A percentile compares a stretch with the other conserved stretches of the same genome.
Evolutionary conservation across 2,797 vertebrate species (phyloP).

Genomic region (Betta splendens): DNA sequence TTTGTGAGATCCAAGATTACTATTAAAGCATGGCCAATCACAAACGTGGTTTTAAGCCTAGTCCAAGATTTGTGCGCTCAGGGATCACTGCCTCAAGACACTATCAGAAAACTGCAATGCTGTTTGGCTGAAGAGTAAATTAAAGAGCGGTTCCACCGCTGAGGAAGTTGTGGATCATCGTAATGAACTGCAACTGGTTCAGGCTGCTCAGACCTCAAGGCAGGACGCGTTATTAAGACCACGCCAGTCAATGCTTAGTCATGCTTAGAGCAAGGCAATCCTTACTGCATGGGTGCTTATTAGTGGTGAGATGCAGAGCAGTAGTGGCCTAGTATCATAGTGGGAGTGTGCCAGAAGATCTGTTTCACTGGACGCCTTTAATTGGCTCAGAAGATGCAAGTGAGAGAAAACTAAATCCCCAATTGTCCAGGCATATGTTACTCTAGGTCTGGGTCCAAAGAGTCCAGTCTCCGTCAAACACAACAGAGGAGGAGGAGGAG

Average conservation of each 20-base stretch:
- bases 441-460: constrained; percentile 57
- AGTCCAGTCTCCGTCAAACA: constrained; percentile 59
- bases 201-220: constrained; percentile 11
- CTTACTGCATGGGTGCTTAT: constrained; percentile 5
- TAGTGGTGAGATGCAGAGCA: constrained; percentile 33
- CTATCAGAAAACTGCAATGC: constrained; percentile 39
- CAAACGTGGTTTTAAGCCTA: constrained; percentile 10
- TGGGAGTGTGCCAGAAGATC: constrained; percentile 42
- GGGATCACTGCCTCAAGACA: constrained; percentile 34
- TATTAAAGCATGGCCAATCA: constrained; percentile 10
- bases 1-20: neutral
- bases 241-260: constrained; percentile 44
- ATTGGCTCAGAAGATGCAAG: constrained; percentile 53
- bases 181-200: constrained; percentile 1
- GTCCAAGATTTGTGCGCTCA: constrained; percentile 26
- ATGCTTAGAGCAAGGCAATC: constrained; percentile 16
- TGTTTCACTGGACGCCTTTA: constrained; percentile 55
- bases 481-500: constrained; percentile 45
- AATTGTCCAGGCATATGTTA: constrained; percentile 73
- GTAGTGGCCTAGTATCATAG: constrained; percentile 25
- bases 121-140: too few relatives aligned
- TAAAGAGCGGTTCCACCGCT: constrained; percentile 17
- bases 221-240: constrained; percentile 16
- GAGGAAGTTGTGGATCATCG: constrained; percentile 13
- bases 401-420: constrained; percentile 67